phyloP scores from a whole-genome alignment of 2,888 invertebrate species.

The Dolomedes plantarius region DNA sequence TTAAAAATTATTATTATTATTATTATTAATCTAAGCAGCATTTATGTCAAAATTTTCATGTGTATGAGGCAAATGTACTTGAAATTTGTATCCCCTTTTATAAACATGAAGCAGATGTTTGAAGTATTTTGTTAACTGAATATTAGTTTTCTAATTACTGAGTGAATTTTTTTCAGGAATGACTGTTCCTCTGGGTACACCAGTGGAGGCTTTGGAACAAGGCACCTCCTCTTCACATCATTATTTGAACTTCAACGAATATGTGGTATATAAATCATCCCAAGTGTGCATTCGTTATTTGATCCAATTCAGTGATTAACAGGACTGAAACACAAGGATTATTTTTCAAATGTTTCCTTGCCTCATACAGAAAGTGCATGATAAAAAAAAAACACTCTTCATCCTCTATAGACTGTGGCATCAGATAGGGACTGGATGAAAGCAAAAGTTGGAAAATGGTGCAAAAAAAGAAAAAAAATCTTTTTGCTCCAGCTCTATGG shows the following conservation, averaged over 20 bases:
- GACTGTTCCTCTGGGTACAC: constrained; percentile 73
- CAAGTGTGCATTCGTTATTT: constrained; percentile 74
- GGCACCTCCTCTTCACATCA: constrained; percentile 33
- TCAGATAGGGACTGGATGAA: neutral
- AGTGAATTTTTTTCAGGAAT: constrained; percentile 71
- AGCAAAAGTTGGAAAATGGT: neutral
- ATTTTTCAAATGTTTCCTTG: constrained; percentile 36
- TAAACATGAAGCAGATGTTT: too few relatives aligned
- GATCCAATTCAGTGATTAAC: constrained; percentile 64
- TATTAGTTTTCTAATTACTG: too few relatives aligned
- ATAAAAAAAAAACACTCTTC: neutral
- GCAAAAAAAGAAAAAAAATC: neutral
- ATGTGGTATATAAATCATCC: constrained; percentile 73
- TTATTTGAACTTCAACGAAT: constrained; percentile 73
- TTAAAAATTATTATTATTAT: too few relatives aligned
- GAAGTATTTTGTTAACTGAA: too few relatives aligned
- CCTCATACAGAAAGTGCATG: constrained; percentile 24
- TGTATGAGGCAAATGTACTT: too few relatives aligned
- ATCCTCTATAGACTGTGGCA: constrained; percentile 5
- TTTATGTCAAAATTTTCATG: too few relatives aligned
- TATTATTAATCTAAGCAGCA: too few relatives aligned
- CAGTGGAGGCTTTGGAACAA: constrained; percentile 65
- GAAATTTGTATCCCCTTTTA: too few relatives aligned
- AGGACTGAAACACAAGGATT: neutral
- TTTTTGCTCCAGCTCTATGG: neutral